Base-by-base conservation (phyloP, 2,888 invertebrate genomes). In the Trilocha varians region DNA sequence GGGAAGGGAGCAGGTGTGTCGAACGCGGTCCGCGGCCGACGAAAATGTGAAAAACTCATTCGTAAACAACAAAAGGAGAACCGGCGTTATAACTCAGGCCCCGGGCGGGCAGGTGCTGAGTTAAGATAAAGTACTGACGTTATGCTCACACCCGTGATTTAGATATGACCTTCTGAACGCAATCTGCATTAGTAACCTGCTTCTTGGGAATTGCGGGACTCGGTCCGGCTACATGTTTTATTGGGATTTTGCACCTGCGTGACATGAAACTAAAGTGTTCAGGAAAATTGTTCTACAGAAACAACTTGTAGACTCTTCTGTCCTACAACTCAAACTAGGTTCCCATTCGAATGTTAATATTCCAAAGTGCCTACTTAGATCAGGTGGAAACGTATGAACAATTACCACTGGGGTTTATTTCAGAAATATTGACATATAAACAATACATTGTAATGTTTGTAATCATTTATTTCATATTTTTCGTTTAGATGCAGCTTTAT, bases 121-220 rank as follows among this genome's bases (percentile, higher is more conserved):
- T 72, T 66, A 68, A 75, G 77, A 80, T 78, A 80, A 78, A 78
- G 70, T 73, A 70, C 76, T 73, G 72, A 70, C 78, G 75, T 71
- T 72, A 70, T 72, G 66, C 68, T 70, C 69, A 69, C 72, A 68
- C 61, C 78, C 59, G 73, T 78, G 82, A 82, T 83, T 83, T 82
- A 82, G 80, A 78, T 73, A 76, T 75, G 79, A 77, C 78, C 78
- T 75, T 70, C 66, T 70, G 70, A 73, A 76, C 76, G 70, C 75
- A 78, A 78, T 78, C 77, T 77, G 75, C 77, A 74, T 78, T 78
- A 77, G 70, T 70, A 71, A 73, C 67, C 61, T 57, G 58, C 59
- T 52, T 66, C 48, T 52, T 45, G 41, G 57, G 51, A 50, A 50
- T 51, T 49, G 49, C 46, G 44, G 43, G 46, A 45, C 38, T 48